Percentiles rank a stretch among this genome's conserved stretches.
Conservation (phyloP, 2,888 invertebrate genomes). For the Parthenolecanium corni region DNA sequence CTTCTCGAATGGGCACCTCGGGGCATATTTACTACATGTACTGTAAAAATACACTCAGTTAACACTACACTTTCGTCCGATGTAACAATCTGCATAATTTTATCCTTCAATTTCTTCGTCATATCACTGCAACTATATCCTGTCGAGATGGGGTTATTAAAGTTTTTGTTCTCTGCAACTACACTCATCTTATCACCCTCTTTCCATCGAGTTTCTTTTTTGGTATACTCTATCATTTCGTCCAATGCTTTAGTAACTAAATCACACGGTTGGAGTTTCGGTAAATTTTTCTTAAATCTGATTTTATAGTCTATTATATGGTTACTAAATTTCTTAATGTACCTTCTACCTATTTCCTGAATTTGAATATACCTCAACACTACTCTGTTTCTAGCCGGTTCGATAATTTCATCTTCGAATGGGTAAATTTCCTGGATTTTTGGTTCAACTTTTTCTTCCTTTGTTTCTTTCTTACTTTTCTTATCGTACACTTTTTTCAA, state of each 20-base stretch:
- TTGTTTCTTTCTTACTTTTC: no score
- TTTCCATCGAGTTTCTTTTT: slow-evolving; percentile 4
- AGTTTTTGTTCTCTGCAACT: neutral
- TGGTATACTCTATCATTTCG: slow-evolving; percentile 1
- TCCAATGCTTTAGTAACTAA: slow-evolving; percentile 15
- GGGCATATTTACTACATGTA: slow-evolving; percentile 4
- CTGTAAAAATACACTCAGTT: slow-evolving; percentile 5
- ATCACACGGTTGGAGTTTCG: neutral
- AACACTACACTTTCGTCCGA: slow-evolving; percentile 23
- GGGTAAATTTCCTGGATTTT: no score
- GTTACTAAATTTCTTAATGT: no score
- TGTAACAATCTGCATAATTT: slow-evolving; percentile 13
- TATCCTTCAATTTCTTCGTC: slow-evolving; percentile 2
- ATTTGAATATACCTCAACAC: no score
- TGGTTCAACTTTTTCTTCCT: no score
- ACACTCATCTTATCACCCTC: slow-evolving; percentile 1
- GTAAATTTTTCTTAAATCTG: neutral
- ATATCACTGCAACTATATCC: slow-evolving; percentile 5
- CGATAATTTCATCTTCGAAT: no score
- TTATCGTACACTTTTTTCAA: no score
- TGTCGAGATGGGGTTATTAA: slow-evolving; percentile 14
- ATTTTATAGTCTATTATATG: slow-evolving; percentile 4
- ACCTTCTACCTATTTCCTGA: no score
- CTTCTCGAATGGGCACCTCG: neutral
- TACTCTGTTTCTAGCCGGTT: no score